A percentile compares a stretch with the other conserved stretches of the same genome.
These are phyloP conservation scores for Gambelia wislizenii DNA, from an alignment of 2,797 vertebrate genomes.

Conservation along the genomic window DNA sequence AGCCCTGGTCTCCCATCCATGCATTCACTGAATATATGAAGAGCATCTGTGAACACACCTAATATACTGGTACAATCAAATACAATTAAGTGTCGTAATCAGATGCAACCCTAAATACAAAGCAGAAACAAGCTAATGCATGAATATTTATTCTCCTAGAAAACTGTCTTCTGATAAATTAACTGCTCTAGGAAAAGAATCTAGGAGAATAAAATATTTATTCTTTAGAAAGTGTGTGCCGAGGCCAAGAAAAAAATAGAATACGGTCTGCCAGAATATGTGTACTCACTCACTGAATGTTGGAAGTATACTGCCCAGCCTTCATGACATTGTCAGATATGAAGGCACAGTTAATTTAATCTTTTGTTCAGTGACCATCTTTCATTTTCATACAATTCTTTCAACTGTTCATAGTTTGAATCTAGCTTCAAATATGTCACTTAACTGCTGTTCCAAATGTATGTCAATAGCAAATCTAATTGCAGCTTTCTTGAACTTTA, in stretches of 20 bases:
- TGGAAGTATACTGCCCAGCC: background rate
- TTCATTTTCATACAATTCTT: conserved; percentile 3
- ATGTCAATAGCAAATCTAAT: conserved; percentile 23
- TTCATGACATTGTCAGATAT: conserved; percentile 7
- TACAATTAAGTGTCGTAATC: background rate
- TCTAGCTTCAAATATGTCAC: conserved; percentile 21
- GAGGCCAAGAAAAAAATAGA: background rate
- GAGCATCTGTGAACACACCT: background rate
- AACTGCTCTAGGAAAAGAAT: background rate
- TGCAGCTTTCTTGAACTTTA: conserved; percentile 14
- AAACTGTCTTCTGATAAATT: background rate
- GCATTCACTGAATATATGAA: background rate
- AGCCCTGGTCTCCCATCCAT: background rate
- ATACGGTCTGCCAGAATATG: background rate
- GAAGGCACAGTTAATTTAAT: conserved; percentile 9
- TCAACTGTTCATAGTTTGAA: conserved; percentile 32
- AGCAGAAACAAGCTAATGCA: background rate
- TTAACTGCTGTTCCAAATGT: conserved; percentile 38
- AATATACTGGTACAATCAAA: background rate
- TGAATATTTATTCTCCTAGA: background rate
- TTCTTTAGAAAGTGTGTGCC: background rate
- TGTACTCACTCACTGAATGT: background rate
- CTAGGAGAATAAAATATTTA: background rate
- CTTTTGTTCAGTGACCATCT: background rate
- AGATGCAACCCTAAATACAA: background rate